Evolutionary conservation across 1,140 invertebrate species (phyloP).

Genomic region (Drosophila kepulauana): DNA sequence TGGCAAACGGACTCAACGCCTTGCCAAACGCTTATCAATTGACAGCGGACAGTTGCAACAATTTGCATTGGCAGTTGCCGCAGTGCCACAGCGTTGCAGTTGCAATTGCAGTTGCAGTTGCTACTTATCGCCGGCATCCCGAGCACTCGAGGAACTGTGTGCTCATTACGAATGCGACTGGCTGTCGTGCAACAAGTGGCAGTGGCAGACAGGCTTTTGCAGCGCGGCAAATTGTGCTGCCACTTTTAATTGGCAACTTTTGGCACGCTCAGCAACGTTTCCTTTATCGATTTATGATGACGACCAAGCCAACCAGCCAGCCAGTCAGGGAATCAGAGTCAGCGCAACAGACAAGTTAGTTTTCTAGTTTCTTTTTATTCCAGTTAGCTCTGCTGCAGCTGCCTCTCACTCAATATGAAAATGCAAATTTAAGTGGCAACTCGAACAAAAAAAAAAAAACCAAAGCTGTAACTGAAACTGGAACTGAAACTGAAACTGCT

Average conservation of each 20-base stretch:
- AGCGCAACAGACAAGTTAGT: conserved; percentile 1
- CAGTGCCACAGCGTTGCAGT: conserved; percentile 19
- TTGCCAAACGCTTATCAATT: conserved; percentile 40
- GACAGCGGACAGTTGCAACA: conserved; percentile 49
- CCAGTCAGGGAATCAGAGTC: neutral
- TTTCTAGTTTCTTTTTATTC: conserved; percentile 23
- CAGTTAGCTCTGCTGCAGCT: conserved; percentile 23
- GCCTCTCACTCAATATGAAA: conserved; percentile 58
- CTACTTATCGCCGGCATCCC: conserved; percentile 47
- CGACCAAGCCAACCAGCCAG: neutral
- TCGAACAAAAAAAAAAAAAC: conserved; percentile 29
- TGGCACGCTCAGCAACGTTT: conserved; percentile 60
- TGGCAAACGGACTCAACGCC: conserved; percentile 42
- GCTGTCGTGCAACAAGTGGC: conserved; percentile 60
- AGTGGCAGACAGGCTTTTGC: conserved; percentile 44
- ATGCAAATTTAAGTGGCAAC: conserved; percentile 69
- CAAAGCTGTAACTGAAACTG: conserved; percentile 13
- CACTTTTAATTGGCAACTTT: conserved; percentile 75
- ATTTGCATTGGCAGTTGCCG: conserved; percentile 36
- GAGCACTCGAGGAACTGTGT: conserved; percentile 6
- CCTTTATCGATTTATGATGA: conserved; percentile 63
- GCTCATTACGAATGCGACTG: conserved; percentile 76
- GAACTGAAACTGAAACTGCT: conserved; percentile 21
- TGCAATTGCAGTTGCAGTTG: neutral
- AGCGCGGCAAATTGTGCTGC: conserved; percentile 48